Base-by-base conservation (phyloP, 2,797 vertebrate genomes). In the Falco peregrinus region DNA sequence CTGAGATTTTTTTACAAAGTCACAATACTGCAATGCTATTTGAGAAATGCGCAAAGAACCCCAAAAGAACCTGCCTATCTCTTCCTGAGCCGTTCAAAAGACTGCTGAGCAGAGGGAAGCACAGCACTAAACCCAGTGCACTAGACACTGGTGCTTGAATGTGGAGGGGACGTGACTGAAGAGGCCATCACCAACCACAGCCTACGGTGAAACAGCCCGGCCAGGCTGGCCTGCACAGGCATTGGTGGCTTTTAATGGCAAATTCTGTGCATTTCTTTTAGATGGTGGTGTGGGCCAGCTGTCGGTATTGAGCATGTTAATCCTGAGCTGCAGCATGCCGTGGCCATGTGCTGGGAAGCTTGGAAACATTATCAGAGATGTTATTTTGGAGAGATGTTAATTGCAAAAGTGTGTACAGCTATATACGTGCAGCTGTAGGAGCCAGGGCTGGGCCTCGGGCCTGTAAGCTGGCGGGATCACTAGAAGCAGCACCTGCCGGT, bases 101-200 rank as follows among this genome's bases (percentile, higher is more conserved):
- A 7, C 56, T 10, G 1, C 19, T 0, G 0, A 77, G 75, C 26
- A 31, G 20, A 51, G 25, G 17, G 18, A 82, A 67, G 31, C 1
- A 1, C 26, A 22, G 24, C 4, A 4, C 16, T 16, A 29, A 29
- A 25, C 8, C 67, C 7, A 56, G 41, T 12, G 15, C 21, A 31
- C 24, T 29, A 22, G 20, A 45, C 11, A 31, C 13, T 43, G 0
- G 31, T 5, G 3, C 18, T 69, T 59, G 20, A 1, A 4, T 14
- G 50, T 0, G 1, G 43, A 37, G 28, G 16, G 18, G 8, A 48
- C 26, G 5, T 1, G 8, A 16, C 29, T 0, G 3, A 48, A 26
- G 17, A 85, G 77, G 21, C 21, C 39, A 67, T 8, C 0, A 2
- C 26, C 1, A 3, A 45, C n/a, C 0, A 0, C 59, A 78, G 37